Evolutionary conservation across 2,888 invertebrate species (phyloP), one percentile per base, ranked within the genome.

Genomic region (Drosophila buzzatii): DNA sequence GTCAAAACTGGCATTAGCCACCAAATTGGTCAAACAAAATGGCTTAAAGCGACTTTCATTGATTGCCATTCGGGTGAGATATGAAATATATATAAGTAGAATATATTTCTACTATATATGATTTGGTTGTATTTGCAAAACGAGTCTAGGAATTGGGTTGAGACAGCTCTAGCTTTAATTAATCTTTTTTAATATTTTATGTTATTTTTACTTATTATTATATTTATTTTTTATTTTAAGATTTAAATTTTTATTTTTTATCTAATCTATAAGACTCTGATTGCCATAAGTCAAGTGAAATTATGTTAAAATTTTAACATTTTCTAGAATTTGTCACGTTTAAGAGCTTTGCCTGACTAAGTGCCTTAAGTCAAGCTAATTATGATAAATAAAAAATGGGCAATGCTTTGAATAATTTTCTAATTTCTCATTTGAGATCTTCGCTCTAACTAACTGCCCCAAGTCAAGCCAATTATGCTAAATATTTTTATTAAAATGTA

Each of bases 1-100:
- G 59, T 51, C 67, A 20, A 71, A 71, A 64, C 69, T 68, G 80
- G 71, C 76, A 45, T 45, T 70, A 61, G 42, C 61, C 59, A 69
- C 63, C 65, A 69, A 71, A 71, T 78, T 71, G 68, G 76, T 47
- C 65, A 71, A 70, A 61, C 76, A 68, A 78, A 76, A 75, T 62
- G 68, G 61, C 64, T 56, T 37, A 68, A 76, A 53, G 45, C 58
- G 44, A 76, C 76, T 76, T 74, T 74, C 64, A 35, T 74, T 70
- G 44, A 60, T 64, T 56, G 70, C 60, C 60, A 61, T 51, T 55
- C 53, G 35, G 20, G 14, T 39, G 20, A 70, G 52, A 42, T 49
- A 60, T 52, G 42, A 33, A 41, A 51, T 42, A 37, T 10, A 49
- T 44, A 53, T 33, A 51, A 14, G 5, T 52, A 33, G 35, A 14